Base-by-base conservation (phyloP, 2,797 vertebrate genomes). In the Psittacula derbiana region DNA sequence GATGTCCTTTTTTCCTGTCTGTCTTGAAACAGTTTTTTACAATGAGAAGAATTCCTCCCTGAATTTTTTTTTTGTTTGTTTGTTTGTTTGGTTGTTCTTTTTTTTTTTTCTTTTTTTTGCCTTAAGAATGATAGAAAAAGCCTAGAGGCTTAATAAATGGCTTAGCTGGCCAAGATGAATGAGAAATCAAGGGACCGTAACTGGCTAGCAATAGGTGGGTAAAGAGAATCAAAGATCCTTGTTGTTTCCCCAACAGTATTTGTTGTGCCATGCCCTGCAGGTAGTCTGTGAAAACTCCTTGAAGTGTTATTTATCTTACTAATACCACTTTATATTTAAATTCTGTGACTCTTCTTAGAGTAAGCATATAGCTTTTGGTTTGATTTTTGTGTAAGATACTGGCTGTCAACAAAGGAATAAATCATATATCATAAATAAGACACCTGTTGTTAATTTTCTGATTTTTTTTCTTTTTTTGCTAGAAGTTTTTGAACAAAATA, bases 41-140 rank as follows among this genome's bases (percentile, higher is more conserved):
- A 60, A 41, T 8, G 14, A 14, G 20, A 60, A 69, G 6, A 58
- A 16, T 6, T 53, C 2, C 2, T 57, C 19, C 53, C 49, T 69
- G 10, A 38, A n/a, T n/a, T 12, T 0, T 14, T 25, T 43, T 55
- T 46, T 31, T 27, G 11, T 58, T 11, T 58, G 2, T 13, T 25
- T 24, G 27, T 20, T 53, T 18, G 4, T 4, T 47, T n/a, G 2
- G 28, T 33, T 10, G 2, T n/a, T 24, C 3, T 17, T 40, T 36
- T 5, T 2, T 7, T 1, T 28, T 18, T 10, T 8, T 4, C 36
- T 7, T 38, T 33, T 25, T 3, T 5, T 0, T 3, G 1, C 6
- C 11, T 1, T 13, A 8, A 8, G 23, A 49, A 41, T 46, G 12
- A 20, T 8, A 44, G 36, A 24, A 64, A 43, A 67, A 40, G 10